A percentile compares a stretch with the other conserved stretches of the same genome.
Conservation (phyloP, 1,140 invertebrate genomes). For the Lycorma delicatula region DNA sequence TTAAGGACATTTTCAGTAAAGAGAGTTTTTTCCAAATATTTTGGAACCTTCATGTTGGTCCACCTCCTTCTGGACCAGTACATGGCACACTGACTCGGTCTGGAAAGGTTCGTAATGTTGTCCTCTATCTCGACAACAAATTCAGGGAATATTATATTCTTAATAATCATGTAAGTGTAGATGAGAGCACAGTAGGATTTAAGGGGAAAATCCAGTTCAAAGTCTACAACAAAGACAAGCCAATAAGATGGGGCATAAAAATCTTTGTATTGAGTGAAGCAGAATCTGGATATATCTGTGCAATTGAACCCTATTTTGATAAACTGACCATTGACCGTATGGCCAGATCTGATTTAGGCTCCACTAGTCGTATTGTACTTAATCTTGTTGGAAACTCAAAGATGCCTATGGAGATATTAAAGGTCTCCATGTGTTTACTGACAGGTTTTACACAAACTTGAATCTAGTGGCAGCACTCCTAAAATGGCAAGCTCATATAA, state of each 20-base stretch:
- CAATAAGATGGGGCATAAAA: conserved; percentile 10
- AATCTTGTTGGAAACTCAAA: no score
- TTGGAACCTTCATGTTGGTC: no score
- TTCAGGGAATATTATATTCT: conserved; percentile 9
- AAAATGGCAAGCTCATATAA: not conserved
- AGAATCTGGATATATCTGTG: not conserved
- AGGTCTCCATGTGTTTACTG: conserved; percentile 9
- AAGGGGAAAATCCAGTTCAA: conserved; percentile 9
- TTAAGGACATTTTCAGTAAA: no score
- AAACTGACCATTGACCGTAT: not conserved
- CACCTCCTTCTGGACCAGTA: no score
- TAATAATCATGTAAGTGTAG: not conserved
- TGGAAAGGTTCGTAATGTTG: conserved; percentile 6
- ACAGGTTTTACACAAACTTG: conserved; percentile 1
- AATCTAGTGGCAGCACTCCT: not conserved
- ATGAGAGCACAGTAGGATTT: conserved; percentile 10
- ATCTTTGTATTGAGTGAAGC: conserved; percentile 2
- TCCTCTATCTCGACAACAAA: conserved; percentile 2
- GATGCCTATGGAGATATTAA: no score
- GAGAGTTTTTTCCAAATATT: no score
- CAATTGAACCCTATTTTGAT: conserved; percentile 6
- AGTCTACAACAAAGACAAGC: conserved; percentile 12
- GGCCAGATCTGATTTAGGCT: no score
- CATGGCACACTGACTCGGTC: no score
- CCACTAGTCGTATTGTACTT: no score